phyloP scores from a whole-genome alignment of 2,888 invertebrate genomes.

The Yponomeuta malinellus region DNA sequence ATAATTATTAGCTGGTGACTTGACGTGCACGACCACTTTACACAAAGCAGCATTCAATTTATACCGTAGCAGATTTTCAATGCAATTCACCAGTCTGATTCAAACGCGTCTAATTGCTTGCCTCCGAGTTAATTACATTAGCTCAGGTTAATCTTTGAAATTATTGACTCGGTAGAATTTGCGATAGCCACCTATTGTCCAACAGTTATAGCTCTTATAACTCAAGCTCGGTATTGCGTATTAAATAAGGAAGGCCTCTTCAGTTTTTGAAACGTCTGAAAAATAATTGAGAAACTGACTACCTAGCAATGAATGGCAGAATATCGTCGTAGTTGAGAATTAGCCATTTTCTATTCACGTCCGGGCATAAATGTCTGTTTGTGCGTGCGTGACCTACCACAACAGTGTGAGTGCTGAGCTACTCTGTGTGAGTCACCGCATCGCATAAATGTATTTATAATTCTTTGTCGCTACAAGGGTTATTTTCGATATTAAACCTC shows the following conservation, averaged over 20 bases:
- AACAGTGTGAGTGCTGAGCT: constrained; percentile 19
- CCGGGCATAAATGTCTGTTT: not conserved
- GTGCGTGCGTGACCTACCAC: constrained; percentile 61
- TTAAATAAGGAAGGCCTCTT: too few relatives aligned
- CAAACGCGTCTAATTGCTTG: not conserved
- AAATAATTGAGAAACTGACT: not conserved
- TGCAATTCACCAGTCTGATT: not conserved
- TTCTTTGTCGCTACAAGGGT: not conserved
- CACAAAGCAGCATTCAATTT: not conserved
- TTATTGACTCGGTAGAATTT: not conserved
- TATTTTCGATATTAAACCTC: constrained; percentile 3
- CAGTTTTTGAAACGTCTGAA: not conserved
- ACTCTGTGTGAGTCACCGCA: constrained; percentile 4
- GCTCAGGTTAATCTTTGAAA: not conserved
- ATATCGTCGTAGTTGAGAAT: not conserved
- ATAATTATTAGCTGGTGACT: constrained; percentile 4
- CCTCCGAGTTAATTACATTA: not conserved
- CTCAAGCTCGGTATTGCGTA: too few relatives aligned
- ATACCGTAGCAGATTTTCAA: not conserved
- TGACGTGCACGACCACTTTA: not conserved
- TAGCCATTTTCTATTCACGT: constrained; percentile 4
- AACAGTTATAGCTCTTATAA: too few relatives aligned
- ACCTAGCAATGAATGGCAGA: not conserved
- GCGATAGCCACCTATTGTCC: too few relatives aligned
- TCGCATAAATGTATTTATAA: constrained; percentile 10